These are phyloP conservation scores for Nothura maculosa DNA, from an alignment of 2,797 vertebrate species.

Conservation along the genomic window DNA sequence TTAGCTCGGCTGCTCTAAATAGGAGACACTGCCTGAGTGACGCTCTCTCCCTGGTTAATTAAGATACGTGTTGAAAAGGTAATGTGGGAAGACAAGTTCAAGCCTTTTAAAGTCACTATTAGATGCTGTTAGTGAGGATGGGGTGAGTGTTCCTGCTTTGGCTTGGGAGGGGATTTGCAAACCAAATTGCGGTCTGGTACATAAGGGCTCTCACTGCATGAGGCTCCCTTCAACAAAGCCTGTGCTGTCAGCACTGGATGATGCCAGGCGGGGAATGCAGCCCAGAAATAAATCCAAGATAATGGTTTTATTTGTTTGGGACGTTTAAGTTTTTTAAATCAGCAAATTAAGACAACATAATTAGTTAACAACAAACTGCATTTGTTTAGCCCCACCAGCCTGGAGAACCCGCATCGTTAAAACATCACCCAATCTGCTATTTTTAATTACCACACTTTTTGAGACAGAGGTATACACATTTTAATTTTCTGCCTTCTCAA, in stretches of 20 bases:
- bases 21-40: neutral
- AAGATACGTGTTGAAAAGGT: neutral
- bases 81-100: neutral
- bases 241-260: neutral
- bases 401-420: constrained; percentile 61
- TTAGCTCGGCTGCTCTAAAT: neutral
- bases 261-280: neutral
- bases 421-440: constrained; percentile 63
- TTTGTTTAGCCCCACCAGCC: constrained; percentile 29
- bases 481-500: constrained; percentile 72
- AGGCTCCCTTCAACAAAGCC: neutral
- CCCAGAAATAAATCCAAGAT: constrained; percentile 29
- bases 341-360: constrained; percentile 60
- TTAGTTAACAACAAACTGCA: constrained; percentile 60
- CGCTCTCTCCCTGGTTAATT: neutral
- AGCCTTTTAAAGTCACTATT: constrained; percentile 6
- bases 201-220: neutral
- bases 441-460: constrained; percentile 68
- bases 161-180: neutral
- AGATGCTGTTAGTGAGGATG: neutral
- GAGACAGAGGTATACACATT: constrained; percentile 31
- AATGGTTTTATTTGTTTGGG: constrained; percentile 69
- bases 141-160: neutral
- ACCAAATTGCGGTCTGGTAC: neutral
- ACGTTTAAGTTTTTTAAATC: constrained; percentile 65